A percentile compares a stretch with the other conserved stretches of the same genome.
phyloP scores from a whole-genome alignment of 1,140 invertebrate genomes.

The Pachyrhynchus sulphureomaculatus region DNA sequence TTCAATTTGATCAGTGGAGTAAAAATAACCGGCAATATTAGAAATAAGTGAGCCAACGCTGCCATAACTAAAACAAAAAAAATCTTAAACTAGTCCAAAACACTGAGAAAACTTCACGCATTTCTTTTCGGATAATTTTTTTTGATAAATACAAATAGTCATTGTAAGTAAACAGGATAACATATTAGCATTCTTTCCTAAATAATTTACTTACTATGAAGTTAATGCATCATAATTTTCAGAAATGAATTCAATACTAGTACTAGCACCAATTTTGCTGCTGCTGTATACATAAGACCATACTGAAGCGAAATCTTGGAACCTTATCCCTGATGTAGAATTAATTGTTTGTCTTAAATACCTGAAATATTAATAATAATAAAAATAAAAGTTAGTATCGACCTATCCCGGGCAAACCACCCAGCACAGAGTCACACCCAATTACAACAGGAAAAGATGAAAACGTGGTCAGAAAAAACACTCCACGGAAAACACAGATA shows the following conservation, averaged over 20 bases:
- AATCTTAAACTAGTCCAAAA: not conserved
- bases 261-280: conserved; percentile 51
- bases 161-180: not conserved
- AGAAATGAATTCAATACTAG: conserved; percentile 53
- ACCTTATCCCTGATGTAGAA: conserved; percentile 50
- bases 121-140: no score
- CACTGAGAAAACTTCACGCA: not conserved
- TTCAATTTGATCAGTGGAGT: conserved; percentile 10
- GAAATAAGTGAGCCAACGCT: conserved; percentile 17
- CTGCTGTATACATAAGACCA: conserved; percentile 50
- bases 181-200: no score
- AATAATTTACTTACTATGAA: conserved; percentile 1
- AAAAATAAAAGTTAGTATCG: not conserved
- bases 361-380: conserved; percentile 18
- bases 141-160: not conserved
- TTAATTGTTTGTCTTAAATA: conserved; percentile 47
- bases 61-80: conserved; percentile 2
- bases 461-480: no score
- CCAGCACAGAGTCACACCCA: no score
- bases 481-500: no score
- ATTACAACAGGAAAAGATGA: no score
- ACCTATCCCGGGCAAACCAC: no score
- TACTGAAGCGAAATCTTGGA: conserved; percentile 51
- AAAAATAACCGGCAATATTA: conserved; percentile 14
- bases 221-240: conserved; percentile 20